Conservation (phyloP, 2,888 invertebrate genomes). For the Acrobasis repandana region DNA sequence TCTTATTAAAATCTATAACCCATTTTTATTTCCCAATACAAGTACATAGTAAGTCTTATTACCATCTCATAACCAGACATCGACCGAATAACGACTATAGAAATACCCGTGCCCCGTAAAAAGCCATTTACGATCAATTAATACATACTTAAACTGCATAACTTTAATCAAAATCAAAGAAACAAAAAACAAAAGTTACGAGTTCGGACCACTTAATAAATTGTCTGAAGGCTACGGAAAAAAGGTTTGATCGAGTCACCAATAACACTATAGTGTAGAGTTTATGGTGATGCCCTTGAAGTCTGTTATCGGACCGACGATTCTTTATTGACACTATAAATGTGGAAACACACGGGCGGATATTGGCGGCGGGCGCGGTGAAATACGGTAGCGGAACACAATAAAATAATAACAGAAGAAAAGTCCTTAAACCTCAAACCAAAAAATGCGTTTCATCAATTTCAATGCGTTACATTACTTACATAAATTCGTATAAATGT, state of each 20-base stretch:
- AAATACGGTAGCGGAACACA: slow-evolving; percentile 8
- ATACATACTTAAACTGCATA: slow-evolving; percentile 56
- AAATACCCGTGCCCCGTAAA: slow-evolving; percentile 30
- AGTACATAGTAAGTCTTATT: background rate
- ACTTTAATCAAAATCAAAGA: slow-evolving; percentile 51
- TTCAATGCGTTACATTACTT: too few relatives aligned
- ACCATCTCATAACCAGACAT: slow-evolving; percentile 14
- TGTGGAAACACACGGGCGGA: slow-evolving; percentile 57
- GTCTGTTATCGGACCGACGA: slow-evolving; percentile 67
- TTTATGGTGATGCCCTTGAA: slow-evolving; percentile 75
- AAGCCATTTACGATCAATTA: slow-evolving; percentile 54
- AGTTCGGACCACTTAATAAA: slow-evolving; percentile 70
- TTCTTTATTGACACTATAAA: slow-evolving; percentile 73
- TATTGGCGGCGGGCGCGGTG: slow-evolving; percentile 31
- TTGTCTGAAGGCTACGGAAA: slow-evolving; percentile 57
- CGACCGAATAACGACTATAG: slow-evolving; percentile 18
- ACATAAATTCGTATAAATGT: too few relatives aligned
- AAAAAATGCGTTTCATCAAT: too few relatives aligned
- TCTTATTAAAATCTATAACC: too few relatives aligned
- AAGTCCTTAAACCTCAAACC: background rate
- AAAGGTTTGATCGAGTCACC: slow-evolving; percentile 69
- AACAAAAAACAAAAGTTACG: slow-evolving; percentile 50
- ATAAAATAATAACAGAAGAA: background rate
- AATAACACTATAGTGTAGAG: slow-evolving; percentile 76
- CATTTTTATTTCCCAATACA: too few relatives aligned